These are phyloP conservation scores for Corythaixoides concolor DNA, from an alignment of 2,113 vertebrate species.

Conservation along the genomic window DNA sequence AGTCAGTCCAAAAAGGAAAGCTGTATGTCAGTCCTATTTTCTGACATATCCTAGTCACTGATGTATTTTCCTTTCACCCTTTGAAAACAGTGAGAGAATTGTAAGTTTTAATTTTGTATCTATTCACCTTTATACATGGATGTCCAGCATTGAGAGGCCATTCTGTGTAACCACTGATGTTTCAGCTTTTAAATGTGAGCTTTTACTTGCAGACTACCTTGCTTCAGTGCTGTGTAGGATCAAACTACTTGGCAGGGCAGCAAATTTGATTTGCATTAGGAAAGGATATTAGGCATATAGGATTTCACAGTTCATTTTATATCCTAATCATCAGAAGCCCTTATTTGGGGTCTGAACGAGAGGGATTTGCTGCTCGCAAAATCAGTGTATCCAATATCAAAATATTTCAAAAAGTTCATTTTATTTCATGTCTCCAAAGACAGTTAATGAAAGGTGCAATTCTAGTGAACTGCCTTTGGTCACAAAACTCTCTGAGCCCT, in stretches of 20 bases:
- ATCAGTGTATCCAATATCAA: conserved; percentile 48
- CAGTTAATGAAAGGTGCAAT: conserved; percentile 57
- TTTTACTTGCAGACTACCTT: background rate
- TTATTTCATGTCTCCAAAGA: conserved; percentile 44
- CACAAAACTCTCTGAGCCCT: conserved; percentile 12
- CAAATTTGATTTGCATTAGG: conserved; percentile 53
- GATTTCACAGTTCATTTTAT: conserved; percentile 64
- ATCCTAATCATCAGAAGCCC: conserved; percentile 38
- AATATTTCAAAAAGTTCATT: conserved; percentile 58
- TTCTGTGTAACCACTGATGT: background rate
- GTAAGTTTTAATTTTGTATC: background rate
- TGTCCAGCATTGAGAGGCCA: background rate
- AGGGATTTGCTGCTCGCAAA: conserved; percentile 30
- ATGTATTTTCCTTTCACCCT: background rate
- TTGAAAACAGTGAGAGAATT: background rate
- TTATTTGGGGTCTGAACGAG: conserved; percentile 21
- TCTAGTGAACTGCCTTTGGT: background rate
- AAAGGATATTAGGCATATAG: conserved; percentile 17
- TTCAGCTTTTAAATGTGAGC: background rate
- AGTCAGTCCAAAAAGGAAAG: background rate
- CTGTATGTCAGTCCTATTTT: background rate
- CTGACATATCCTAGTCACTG: background rate
- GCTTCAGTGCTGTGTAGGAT: background rate
- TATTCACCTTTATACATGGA: background rate
- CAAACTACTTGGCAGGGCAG: conserved; percentile 31